Base-by-base conservation (phyloP, 2,113 vertebrate species). In the Podarcis raffonei region DNA sequence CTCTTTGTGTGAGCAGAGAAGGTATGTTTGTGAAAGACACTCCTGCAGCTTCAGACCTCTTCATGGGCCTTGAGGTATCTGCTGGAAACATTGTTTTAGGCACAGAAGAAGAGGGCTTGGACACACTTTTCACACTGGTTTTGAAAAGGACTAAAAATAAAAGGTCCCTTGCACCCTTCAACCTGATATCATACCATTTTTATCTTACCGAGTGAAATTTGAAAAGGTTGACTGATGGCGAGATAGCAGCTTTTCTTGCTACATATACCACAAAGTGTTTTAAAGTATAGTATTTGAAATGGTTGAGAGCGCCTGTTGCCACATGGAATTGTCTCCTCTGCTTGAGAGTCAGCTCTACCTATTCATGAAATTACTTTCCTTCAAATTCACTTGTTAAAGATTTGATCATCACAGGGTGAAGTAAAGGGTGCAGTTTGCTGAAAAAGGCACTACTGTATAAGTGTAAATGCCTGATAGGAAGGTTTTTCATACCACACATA, bases 1-100 rank as follows among this genome's bases (percentile, higher is more conserved):
- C 83, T 85, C 1, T 90, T 93, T 92, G 79, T 78, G 89, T 74
- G 62, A 93, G 80, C 68, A 83, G 81, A 92, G 35, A 2, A 74
- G 20, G 22, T 39, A 71, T 74, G 30, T 84, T 30, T 66, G 69
- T 30, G 5, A 68, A 48, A 66, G 25, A 62, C 15, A 20, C 30
- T 69, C 37, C 71, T 91, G 32, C 69, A 80, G 75, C 39, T 85
- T 87, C 83, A 87, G 2, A n/a, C 66, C 91, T 89, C 22, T 66
- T 39, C 89, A 87, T 39, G 37, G 75, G 35, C 27, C 39, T 42
- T 37, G 37, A 68, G 20, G 27, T 37, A 68, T 16, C 27, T 80
- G 79, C 1, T 76, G 35, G 74, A 76, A 39, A 39, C 74, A 23
- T 22, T 76, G 32, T 23, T 76, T 42, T 76, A 39, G 3, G 16